Evolutionary conservation across 2,113 vertebrate species (phyloP).

Genomic region (Harpagus bidentatus): DNA sequence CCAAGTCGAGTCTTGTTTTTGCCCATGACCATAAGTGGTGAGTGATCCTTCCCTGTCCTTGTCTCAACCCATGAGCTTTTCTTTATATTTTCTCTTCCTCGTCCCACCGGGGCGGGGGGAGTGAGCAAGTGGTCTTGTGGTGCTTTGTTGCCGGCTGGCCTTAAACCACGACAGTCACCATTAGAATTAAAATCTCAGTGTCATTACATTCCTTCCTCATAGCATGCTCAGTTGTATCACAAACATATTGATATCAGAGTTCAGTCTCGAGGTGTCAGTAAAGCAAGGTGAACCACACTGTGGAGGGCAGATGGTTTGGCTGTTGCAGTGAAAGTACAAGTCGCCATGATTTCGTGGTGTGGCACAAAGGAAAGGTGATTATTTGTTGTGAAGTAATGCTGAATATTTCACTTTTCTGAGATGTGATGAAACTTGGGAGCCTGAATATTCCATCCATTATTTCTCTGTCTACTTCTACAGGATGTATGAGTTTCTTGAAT

Average conservation of each 20-base stretch:
- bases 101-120: too few relatives aligned
- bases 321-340: not conserved
- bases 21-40: too few relatives aligned
- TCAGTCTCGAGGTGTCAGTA: not conserved
- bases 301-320: not conserved
- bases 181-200: not conserved
- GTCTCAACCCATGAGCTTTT: too few relatives aligned
- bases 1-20: too few relatives aligned
- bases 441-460: not conserved
- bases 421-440: not conserved
- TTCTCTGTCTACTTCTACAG: not conserved
- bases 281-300: not conserved
- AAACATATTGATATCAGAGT: not conserved
- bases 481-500: not conserved
- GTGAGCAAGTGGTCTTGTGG: too few relatives aligned
- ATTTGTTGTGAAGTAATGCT: not conserved
- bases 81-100: too few relatives aligned
- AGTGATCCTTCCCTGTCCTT: too few relatives aligned
- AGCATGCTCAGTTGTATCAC: not conserved
- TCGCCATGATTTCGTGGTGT: not conserved
- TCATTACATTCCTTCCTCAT: not conserved
- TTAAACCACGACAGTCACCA: not conserved
- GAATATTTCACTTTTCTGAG: not conserved
- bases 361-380: not conserved
- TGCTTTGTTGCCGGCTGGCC: too few relatives aligned